Base-by-base conservation (phyloP, 2,113 vertebrate genomes). In the Dasyprocta punctata region DNA sequence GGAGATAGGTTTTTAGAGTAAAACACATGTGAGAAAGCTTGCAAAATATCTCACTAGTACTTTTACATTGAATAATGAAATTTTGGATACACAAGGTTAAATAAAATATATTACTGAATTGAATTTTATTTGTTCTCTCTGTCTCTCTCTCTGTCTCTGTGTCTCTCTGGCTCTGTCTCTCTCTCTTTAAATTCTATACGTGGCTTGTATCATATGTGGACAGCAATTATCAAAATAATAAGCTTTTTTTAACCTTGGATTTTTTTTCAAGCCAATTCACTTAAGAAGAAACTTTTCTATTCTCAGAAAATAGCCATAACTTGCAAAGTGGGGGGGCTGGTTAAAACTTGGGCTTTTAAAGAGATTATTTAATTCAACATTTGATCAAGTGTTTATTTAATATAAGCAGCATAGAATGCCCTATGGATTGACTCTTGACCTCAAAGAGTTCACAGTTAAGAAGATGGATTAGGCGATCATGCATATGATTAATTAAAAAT, bases 381-480 rank as follows among this genome's bases (percentile, higher is more conserved):
- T 90, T 93, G 47, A 94, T 96, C 83, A 89, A 87, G n/a, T 92
- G 12, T 95, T 95, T 92, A 67, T 78, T 89, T 91, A 90, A 86
- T 90, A 81, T 71, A 93, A 97, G 86, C 92, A 85, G 16, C 52
- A 96, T 93, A 38, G 38, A 84, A 30, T 82, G 30, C 85, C 85
- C 92, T 88, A 19, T 88, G 65, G 30, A 90, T 89, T 95, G 87
- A 95, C 95, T 82, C 63, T 92, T 97, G 81, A 97, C 63, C 61
- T 67, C 49, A 93, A 92, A 52, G 36, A 44, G 87, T 71, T 86
- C 69, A 92, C 54, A 77, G 58, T 56, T 44, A 84, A 92, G 92
- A 97, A 96, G 95, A 97, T 65, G 52, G 81, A 97, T 97, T 95
- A 97, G 58, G 30, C 52, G 47, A 82, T 67, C 52, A 92, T 38